phyloP scores from a whole-genome alignment of 2,797 vertebrate species.

The Miichthys miiuy region DNA sequence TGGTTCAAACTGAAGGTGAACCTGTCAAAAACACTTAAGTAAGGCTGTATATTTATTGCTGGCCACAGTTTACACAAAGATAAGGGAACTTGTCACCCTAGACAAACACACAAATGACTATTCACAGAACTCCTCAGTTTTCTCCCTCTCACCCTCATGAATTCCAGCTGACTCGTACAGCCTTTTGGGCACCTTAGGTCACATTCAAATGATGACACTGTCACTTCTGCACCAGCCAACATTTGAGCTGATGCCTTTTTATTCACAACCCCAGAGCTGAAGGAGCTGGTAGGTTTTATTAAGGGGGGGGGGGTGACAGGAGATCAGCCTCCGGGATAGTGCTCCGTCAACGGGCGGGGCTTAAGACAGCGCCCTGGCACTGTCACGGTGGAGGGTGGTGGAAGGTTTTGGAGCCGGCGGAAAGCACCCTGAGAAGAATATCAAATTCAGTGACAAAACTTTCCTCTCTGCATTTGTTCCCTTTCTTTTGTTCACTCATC shows the following conservation, averaged over 20 bases:
- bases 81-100: constrained; percentile 12
- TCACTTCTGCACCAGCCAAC: constrained; percentile 51
- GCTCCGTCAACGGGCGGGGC: constrained; percentile 35
- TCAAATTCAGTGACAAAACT: constrained; percentile 20
- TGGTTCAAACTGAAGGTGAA: constrained; percentile 17
- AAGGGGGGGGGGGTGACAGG: constrained; percentile 44
- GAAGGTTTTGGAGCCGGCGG: constrained; percentile 15
- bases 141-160: constrained; percentile 22
- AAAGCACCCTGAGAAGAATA: constrained; percentile 42
- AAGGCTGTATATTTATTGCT: background rate
- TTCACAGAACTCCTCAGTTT: constrained; percentile 48
- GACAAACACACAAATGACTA: constrained; percentile 42
- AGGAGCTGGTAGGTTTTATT: constrained; percentile 29
- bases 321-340: constrained; percentile 47
- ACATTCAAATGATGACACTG: constrained; percentile 60
- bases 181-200: constrained; percentile 39
- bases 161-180: constrained; percentile 11
- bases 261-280: constrained; percentile 36
- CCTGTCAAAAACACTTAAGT: constrained; percentile 6
- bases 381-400: constrained; percentile 33
- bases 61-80: constrained; percentile 18
- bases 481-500: background rate
- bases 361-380: constrained; percentile 22
- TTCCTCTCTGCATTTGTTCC: constrained; percentile 11
- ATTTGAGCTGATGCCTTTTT: constrained; percentile 39